Evolutionary conservation across 1,140 invertebrate species (phyloP).

Genomic region (Hylaeus volcanicus): DNA sequence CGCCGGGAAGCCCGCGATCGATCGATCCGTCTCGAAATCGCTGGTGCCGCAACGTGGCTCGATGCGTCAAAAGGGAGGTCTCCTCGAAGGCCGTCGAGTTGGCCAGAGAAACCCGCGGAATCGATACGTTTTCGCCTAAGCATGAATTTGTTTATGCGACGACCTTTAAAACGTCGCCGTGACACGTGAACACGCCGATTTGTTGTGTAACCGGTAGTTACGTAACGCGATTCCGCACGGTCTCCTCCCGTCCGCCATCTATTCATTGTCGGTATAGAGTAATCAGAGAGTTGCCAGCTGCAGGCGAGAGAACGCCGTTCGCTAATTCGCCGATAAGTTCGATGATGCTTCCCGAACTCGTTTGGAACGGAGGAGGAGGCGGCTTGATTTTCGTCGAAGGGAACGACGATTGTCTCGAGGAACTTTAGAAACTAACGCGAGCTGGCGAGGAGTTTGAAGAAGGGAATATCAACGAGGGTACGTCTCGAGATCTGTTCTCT

Average conservation of each 20-base stretch:
- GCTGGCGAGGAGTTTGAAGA: too few species aligned
- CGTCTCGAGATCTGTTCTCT: too few species aligned
- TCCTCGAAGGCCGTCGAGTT: neutral
- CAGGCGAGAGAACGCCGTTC: neutral
- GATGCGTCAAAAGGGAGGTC: conserved; percentile 18
- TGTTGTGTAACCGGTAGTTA: conserved; percentile 53
- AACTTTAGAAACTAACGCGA: neutral
- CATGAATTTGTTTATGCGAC: conserved; percentile 26
- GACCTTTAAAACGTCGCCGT: conserved; percentile 31
- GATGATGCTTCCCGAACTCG: neutral
- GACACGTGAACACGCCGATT: conserved; percentile 50
- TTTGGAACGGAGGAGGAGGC: neutral
- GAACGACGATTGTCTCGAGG: neutral
- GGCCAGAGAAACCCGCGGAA: neutral
- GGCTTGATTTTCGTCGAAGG: conserved; percentile 12
- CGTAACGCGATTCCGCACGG: conserved; percentile 52
- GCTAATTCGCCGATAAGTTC: conserved; percentile 29
- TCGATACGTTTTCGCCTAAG: neutral
- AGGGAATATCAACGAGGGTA: too few species aligned
- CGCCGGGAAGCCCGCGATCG: neutral
- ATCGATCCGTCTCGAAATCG: conserved; percentile 7
- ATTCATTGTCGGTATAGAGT: conserved; percentile 52
- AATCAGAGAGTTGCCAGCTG: conserved; percentile 36
- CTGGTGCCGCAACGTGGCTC: neutral
- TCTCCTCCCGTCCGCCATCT: conserved; percentile 36